A percentile compares a stretch with the other conserved stretches of the same genome.
Conservation (phyloP, 2,113 vertebrate genomes). For the Colistium nudipinnis region DNA sequence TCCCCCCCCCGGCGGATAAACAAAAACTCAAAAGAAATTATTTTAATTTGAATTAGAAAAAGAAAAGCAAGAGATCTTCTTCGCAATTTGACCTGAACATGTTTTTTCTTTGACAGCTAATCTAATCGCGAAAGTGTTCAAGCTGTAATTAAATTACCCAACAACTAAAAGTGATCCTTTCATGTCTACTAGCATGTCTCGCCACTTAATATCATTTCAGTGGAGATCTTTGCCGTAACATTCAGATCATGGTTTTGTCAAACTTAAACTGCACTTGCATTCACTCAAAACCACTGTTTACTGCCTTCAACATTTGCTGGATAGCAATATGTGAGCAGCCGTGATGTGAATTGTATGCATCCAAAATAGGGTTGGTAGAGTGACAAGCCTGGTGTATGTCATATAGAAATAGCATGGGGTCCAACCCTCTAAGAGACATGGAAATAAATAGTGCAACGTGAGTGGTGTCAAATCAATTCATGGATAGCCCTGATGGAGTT, state of each 20-base stretch:
- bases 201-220: neutral
- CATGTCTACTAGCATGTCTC: neutral
- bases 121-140: no score
- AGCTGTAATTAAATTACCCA: no score
- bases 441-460: neutral
- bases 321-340: neutral
- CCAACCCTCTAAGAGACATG: no score
- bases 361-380: slow-evolving; percentile 4
- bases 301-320: neutral
- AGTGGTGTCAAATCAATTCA: slow-evolving; percentile 44
- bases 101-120: no score
- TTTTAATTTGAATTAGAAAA: neutral
- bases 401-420: neutral
- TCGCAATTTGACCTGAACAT: no score
- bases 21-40: neutral
- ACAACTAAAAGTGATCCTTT: no score
- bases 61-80: neutral
- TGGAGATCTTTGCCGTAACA: no score
- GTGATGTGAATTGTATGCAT: slow-evolving; percentile 8
- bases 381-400: neutral
- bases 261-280: neutral
- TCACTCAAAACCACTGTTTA: neutral
- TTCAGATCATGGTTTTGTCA: neutral
- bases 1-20: neutral
- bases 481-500: slow-evolving; percentile 19